Evolutionary conservation across 2,797 vertebrate species (phyloP).

Genomic region (Helostoma temminkii): DNA sequence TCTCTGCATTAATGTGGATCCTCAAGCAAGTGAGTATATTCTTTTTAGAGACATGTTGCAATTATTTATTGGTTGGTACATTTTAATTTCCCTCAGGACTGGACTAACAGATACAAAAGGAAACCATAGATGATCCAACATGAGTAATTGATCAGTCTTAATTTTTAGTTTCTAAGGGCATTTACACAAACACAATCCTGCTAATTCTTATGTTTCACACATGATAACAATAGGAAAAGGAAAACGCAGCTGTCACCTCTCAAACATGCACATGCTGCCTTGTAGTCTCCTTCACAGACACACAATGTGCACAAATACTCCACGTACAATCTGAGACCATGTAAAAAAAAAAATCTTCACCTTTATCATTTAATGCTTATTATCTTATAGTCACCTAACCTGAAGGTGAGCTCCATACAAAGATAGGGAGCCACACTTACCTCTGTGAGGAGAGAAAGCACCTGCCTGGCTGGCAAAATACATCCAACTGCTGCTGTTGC

Average conservation of each 20-base stretch:
- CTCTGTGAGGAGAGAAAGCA: constrained; percentile 73
- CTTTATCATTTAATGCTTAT: constrained; percentile 18
- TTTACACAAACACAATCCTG: constrained; percentile 15
- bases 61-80: constrained; percentile 34
- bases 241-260: constrained; percentile 23
- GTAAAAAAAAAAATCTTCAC: constrained; percentile 27
- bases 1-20: constrained; percentile 19
- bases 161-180: not conserved
- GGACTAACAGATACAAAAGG: constrained; percentile 33
- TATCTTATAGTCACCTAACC: constrained; percentile 6
- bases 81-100: constrained; percentile 32
- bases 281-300: constrained; percentile 7
- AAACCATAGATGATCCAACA: not conserved
- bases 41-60: constrained; percentile 36
- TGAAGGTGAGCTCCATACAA: constrained; percentile 35
- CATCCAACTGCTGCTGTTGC: constrained; percentile 77
- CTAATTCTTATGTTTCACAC: constrained; percentile 7
- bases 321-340: not conserved
- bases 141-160: constrained; percentile 24
- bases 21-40: constrained; percentile 4
- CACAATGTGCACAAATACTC: not conserved
- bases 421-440: constrained; percentile 74
- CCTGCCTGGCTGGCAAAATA: constrained; percentile 75
- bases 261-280: constrained; percentile 40
- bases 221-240: not conserved